Base-by-base conservation (phyloP, 1,140 invertebrate genomes). In the Diabrotica virgifera region DNA sequence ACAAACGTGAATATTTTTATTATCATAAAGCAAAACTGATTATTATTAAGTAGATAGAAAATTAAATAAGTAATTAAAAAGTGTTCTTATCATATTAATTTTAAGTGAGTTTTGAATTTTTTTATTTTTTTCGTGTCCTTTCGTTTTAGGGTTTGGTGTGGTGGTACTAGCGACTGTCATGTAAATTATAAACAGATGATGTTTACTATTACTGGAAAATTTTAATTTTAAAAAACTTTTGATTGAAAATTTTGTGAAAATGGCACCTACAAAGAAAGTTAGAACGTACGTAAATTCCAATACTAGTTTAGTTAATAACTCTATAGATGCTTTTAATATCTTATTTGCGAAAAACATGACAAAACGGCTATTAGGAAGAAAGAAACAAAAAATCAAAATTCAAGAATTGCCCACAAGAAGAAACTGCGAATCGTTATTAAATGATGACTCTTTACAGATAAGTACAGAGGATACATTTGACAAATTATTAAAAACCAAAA, bases 261-360 rank as follows among this genome's bases (percentile, higher is more conserved):
- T 57, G 55, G 55, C 55, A 8, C 55, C 55, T 12, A 9, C 36
- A 40, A 57, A 57, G 12, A 57, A 13, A 57, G 37, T 57, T n/a
- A 57, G 12, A 57, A 57, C 55, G 55, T 57, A 57, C n/a, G 10
- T 24, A 36, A 7, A 36, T 5, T 57, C 55, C 7, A 57, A 57
- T 57, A 57, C 6, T n/a, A 57, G 55, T 40, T 24, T 55, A 24
- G 55, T 57, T 0, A 57, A 57, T 36, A 57, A 57, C 37, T 57
- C 55, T 7, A 13, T 57, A 9, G 55, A 57, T 57, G 55, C 55
- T 37, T 57, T 57, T 12, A 57, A 57, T 37, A 36, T 57, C 10
- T n/a, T 57, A 11, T 57, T 57, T 57, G 55, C 55, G 10, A 57
- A 57, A 37, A 57, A 57, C 10, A 57, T 57, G 55, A 57, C 55